phyloP scores from a whole-genome alignment of 1,140 invertebrate genomes.

The Acromyrmex echinatior region DNA sequence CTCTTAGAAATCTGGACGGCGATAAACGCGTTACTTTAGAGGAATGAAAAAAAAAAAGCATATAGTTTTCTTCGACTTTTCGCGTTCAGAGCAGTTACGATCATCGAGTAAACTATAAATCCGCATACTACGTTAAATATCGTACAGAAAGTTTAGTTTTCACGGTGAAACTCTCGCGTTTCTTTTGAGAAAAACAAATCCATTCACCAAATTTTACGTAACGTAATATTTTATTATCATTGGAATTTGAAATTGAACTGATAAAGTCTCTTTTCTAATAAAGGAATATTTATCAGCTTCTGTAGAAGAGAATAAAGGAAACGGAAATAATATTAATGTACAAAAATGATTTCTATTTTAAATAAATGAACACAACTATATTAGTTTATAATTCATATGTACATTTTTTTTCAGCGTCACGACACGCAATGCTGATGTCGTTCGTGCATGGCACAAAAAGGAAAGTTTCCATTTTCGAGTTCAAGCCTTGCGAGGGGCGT shows the following conservation, averaged over 20 bases:
- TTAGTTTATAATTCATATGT: neutral
- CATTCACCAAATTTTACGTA: conserved; percentile 15
- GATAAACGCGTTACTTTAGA: conserved; percentile 49
- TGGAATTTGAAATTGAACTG: neutral
- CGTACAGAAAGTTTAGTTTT: conserved; percentile 27
- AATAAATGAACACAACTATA: neutral
- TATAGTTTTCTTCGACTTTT: conserved; percentile 47
- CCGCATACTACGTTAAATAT: conserved; percentile 37
- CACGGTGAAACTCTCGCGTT: neutral
- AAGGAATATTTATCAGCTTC: neutral
- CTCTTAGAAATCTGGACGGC: conserved; percentile 7
- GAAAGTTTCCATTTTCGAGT: neutral
- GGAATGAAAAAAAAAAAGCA: conserved; percentile 53
- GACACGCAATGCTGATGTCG: conserved; percentile 15
- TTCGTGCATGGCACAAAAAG: conserved; percentile 15
- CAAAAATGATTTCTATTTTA: neutral
- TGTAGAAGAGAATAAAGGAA: neutral
- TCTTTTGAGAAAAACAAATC: conserved; percentile 42
- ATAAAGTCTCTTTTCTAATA: neutral
- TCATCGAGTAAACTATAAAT: conserved; percentile 46
- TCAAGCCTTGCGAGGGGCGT: conserved; percentile 11
- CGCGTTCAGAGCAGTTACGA: conserved; percentile 36
- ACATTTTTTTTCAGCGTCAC: conserved; percentile 3
- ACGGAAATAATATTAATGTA: neutral
- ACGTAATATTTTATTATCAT: neutral